Percentiles rank a stretch among this genome's conserved stretches.
Conservation (phyloP, 2,888 invertebrate genomes). For the Sturmia bella region DNA sequence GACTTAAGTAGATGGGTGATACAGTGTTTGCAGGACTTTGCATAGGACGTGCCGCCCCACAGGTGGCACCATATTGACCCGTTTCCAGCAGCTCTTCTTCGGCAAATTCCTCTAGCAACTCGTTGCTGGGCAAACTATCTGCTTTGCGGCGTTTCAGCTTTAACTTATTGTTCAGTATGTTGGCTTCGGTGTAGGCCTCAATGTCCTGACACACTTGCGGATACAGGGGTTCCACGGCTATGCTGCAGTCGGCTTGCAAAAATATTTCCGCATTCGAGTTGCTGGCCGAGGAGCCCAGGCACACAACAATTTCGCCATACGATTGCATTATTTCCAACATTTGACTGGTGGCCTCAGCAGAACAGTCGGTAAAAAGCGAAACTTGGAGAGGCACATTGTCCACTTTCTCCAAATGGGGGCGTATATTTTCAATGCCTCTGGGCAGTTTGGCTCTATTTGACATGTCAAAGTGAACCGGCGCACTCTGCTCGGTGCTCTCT, state of each 20-base stretch:
- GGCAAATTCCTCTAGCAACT: slow-evolving; percentile 67
- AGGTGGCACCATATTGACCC: slow-evolving; percentile 72
- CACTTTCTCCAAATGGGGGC: slow-evolving; percentile 96
- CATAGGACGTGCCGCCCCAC: slow-evolving; percentile 76
- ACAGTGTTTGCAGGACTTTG: slow-evolving; percentile 79
- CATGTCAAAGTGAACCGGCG: slow-evolving; percentile 95
- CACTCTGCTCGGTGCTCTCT: slow-evolving; percentile 95
- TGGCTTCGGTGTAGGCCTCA: slow-evolving; percentile 80
- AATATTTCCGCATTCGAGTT: slow-evolving; percentile 95
- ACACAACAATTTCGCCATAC: slow-evolving; percentile 97
- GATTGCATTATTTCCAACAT: slow-evolving; percentile 98
- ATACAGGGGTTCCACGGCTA: slow-evolving; percentile 95
- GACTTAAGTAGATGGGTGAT: slow-evolving; percentile 91
- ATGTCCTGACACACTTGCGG: slow-evolving; percentile 86
- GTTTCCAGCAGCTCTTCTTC: slow-evolving; percentile 76
- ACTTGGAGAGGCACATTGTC: slow-evolving; percentile 99
- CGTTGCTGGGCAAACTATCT: slow-evolving; percentile 39
- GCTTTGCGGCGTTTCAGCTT: slow-evolving; percentile 74
- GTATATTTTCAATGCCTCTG: slow-evolving; percentile 97
- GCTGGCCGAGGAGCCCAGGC: slow-evolving; percentile 93
- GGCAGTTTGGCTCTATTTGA: slow-evolving; percentile 97
- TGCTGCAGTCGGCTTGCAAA: slow-evolving; percentile 95
- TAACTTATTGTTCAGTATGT: slow-evolving; percentile 80
- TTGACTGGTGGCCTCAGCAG: slow-evolving; percentile 92
- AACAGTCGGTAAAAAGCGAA: slow-evolving; percentile 98